A percentile compares a stretch with the other conserved stretches of the same genome.
Conservation (phyloP, 2,888 invertebrate genomes). For the Macropis europaea region DNA sequence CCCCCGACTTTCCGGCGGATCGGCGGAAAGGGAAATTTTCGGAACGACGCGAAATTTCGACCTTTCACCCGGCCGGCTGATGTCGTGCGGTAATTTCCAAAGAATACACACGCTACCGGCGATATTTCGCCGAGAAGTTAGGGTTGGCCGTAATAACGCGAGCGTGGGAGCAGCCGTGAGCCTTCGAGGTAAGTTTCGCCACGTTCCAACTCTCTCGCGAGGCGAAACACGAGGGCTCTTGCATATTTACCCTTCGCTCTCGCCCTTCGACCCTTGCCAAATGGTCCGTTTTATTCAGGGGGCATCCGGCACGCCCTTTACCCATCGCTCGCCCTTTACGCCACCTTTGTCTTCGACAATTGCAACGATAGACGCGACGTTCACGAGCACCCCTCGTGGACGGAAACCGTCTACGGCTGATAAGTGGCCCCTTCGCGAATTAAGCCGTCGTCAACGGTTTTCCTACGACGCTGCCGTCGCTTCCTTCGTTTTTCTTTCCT, state of each 20-base stretch:
- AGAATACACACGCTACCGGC: constrained; percentile 34
- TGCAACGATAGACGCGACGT: constrained; percentile 52
- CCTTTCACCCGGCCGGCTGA: not conserved
- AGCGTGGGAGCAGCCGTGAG: constrained; percentile 36
- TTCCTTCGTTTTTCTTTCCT: not conserved
- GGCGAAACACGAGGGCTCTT: constrained; percentile 41
- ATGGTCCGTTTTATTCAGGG: constrained; percentile 64
- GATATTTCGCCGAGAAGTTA: constrained; percentile 50
- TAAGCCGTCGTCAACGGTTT: constrained; percentile 56
- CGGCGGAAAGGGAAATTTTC: constrained; percentile 29
- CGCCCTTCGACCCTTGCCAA: constrained; percentile 50
- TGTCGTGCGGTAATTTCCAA: constrained; percentile 32
- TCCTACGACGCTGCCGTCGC: not conserved
- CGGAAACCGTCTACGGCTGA: constrained; percentile 45
- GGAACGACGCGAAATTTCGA: not conserved
- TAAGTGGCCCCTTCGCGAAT: constrained; percentile 59
- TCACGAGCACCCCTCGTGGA: constrained; percentile 37
- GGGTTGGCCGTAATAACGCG: constrained; percentile 55
- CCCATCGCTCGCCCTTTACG: constrained; percentile 43
- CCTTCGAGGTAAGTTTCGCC: constrained; percentile 57
- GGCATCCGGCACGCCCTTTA: constrained; percentile 44
- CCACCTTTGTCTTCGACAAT: constrained; percentile 57
- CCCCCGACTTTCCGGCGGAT: constrained; percentile 13
- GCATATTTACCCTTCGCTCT: constrained; percentile 64
- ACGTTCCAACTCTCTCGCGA: constrained; percentile 26